A percentile compares a stretch with the other conserved stretches of the same genome.
Evolutionary conservation across 2,113 vertebrate genomes (phyloP).

Genomic region (Panthera tigris): DNA sequence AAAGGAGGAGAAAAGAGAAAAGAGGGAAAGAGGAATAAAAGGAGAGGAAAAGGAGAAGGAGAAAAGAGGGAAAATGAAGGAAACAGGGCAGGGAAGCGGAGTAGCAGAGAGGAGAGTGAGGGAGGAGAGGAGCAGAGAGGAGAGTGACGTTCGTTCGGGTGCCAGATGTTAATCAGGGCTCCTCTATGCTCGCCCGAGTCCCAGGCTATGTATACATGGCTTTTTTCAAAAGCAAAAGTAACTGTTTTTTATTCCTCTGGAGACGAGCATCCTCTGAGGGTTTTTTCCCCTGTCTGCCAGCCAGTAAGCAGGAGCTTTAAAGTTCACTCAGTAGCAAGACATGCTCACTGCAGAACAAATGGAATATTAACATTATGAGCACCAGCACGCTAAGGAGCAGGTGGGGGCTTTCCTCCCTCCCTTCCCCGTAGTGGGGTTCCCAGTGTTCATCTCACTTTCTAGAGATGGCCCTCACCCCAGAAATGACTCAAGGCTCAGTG

Average conservation of each 20-base stretch:
- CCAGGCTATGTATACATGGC: background rate
- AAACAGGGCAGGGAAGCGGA: fast-evolving
- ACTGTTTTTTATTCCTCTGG: background rate
- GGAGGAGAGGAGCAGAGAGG: no score
- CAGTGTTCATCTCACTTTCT: background rate
- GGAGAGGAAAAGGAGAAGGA: background rate
- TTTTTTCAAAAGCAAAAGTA: background rate
- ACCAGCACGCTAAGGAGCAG: no score
- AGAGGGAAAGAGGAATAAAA: background rate
- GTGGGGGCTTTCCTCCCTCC: background rate
- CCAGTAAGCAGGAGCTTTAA: background rate
- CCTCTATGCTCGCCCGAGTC: no score
- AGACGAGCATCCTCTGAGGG: background rate
- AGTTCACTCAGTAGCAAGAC: background rate
- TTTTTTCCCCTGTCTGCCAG: background rate
- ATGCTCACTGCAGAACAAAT: background rate
- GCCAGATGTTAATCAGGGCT: no score
- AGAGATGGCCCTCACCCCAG: background rate
- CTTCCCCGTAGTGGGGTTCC: no score
- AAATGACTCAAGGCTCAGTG: background rate
- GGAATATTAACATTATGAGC: background rate
- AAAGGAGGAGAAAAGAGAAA: background rate
- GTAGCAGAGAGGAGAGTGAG: fast-evolving
- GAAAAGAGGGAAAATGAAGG: background rate
- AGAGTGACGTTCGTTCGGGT: fast-evolving